Percentiles rank a stretch among this genome's conserved stretches.
phyloP scores from a whole-genome alignment of 2,888 invertebrate species.

The Aromia moschata region DNA sequence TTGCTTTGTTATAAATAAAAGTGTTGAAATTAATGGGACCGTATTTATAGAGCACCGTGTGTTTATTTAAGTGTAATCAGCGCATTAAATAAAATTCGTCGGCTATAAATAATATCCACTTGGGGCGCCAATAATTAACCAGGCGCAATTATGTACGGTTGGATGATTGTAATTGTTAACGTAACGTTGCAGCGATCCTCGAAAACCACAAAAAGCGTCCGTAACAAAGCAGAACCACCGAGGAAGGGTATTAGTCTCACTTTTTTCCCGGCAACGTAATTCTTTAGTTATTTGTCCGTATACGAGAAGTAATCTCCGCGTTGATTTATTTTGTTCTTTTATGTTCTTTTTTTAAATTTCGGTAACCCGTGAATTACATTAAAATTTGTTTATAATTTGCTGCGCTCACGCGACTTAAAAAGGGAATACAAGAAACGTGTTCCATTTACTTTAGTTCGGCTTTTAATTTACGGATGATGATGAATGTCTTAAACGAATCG shows the following conservation, averaged over 20 bases:
- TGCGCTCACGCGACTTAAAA: neutral
- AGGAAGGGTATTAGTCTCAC: neutral
- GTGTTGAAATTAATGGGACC: constrained; percentile 13
- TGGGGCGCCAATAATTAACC: constrained; percentile 23
- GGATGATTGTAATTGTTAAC: constrained; percentile 6
- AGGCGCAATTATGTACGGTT: constrained; percentile 10
- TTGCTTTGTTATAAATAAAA: constrained; percentile 14
- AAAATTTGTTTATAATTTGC: neutral
- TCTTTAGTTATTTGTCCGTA: neutral
- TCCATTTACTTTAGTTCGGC: neutral
- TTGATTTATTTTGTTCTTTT: neutral
- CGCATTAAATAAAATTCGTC: constrained; percentile 11
- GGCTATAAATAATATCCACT: constrained; percentile 14
- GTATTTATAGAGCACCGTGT: constrained; percentile 3
- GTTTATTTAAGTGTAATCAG: constrained; percentile 19
- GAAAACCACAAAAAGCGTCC: constrained; percentile 3
- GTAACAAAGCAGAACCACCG: constrained; percentile 1
- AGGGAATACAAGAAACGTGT: neutral
- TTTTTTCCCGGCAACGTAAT: neutral
- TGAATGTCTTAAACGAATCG: neutral
- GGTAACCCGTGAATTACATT: neutral
- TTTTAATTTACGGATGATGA: neutral
- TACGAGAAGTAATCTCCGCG: neutral
- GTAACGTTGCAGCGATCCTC: constrained; percentile 2
- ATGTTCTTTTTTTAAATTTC: neutral